Percentiles rank a stretch among this genome's conserved stretches.
Conservation (phyloP, 2,797 vertebrate genomes). For the Poecilia picta region DNA sequence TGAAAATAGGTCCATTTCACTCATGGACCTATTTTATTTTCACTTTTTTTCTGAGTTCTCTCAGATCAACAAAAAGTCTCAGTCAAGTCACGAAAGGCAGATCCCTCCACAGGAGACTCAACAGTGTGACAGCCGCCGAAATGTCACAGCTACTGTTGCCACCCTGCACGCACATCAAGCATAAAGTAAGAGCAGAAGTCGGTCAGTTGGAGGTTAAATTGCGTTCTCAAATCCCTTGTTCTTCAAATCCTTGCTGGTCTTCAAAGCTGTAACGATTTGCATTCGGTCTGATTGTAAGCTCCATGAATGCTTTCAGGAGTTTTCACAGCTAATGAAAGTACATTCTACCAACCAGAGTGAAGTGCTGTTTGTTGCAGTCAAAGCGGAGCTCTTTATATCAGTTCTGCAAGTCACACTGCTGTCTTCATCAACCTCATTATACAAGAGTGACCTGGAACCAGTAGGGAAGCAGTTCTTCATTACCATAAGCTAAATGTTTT, state of each 20-base stretch:
- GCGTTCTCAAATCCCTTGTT: not conserved
- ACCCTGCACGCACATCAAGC: constrained; percentile 31
- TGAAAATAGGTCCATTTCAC: not conserved
- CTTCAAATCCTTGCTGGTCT: not conserved
- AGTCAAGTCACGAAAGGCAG: constrained; percentile 25
- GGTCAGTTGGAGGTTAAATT: constrained; percentile 1
- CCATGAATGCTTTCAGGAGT: not conserved
- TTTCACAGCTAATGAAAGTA: constrained; percentile 5
- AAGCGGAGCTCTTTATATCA: constrained; percentile 39
- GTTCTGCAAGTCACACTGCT: constrained; percentile 32
- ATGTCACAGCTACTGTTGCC: constrained; percentile 45
- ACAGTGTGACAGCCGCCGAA: constrained; percentile 47
- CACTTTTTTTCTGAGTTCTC: constrained; percentile 10
- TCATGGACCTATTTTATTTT: constrained; percentile 10
- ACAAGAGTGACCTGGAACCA: constrained; percentile 51
- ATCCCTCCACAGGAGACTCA: constrained; percentile 39
- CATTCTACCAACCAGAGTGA: not conserved
- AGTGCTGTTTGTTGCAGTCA: constrained; percentile 26
- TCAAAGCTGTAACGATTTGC: not conserved
- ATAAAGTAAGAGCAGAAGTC: constrained; percentile 7
- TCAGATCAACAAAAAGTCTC: constrained; percentile 25
- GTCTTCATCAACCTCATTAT: constrained; percentile 61
- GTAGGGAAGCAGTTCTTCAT: constrained; percentile 50
- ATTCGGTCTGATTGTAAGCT: not conserved
- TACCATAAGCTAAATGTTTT: constrained; percentile 61